These are phyloP conservation scores for Ceratitis capitata DNA, from an alignment of 1,140 invertebrate genomes.

Conservation along the genomic window DNA sequence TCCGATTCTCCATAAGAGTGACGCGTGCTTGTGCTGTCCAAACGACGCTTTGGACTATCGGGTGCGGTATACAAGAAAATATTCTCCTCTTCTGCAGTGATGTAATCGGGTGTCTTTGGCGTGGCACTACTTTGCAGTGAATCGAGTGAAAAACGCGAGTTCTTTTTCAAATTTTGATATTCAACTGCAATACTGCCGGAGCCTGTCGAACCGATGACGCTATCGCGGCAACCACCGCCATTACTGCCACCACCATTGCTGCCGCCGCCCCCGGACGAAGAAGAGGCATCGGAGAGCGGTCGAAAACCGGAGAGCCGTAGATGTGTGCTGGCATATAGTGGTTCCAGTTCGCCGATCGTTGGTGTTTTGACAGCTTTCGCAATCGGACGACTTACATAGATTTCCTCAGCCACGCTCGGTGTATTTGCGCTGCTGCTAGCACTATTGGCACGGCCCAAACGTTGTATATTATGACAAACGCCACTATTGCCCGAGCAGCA, in stretches of 20 bases:
- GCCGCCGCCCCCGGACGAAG: slow-evolving; percentile 48
- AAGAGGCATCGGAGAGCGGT: slow-evolving; percentile 58
- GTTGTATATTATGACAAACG: slow-evolving; percentile 1
- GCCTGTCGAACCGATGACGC: slow-evolving; percentile 43
- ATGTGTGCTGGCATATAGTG: slow-evolving; percentile 54
- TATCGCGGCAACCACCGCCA: slow-evolving; percentile 47
- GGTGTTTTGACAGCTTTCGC: slow-evolving; percentile 60
- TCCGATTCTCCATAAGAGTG: slow-evolving; percentile 57
- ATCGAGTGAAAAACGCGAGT: slow-evolving; percentile 60
- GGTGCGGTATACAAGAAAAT: slow-evolving; percentile 63
- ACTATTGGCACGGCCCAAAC: slow-evolving; percentile 29
- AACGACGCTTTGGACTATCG: slow-evolving; percentile 54
- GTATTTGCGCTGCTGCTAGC: background rate
- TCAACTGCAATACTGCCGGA: slow-evolving; percentile 44
- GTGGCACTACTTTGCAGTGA: slow-evolving; percentile 61
- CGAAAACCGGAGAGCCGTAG: slow-evolving; percentile 49
- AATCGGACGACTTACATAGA: slow-evolving; percentile 7
- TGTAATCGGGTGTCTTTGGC: slow-evolving; percentile 61
- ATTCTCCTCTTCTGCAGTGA: slow-evolving; percentile 60
- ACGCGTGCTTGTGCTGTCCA: slow-evolving; percentile 56
- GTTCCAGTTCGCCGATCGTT: slow-evolving; percentile 57
- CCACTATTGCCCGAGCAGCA: slow-evolving; percentile 5
- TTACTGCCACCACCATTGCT: slow-evolving; percentile 54
- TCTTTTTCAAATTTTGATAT: slow-evolving; percentile 61
- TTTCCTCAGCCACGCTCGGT: slow-evolving; percentile 1